Percentiles rank a stretch among this genome's conserved stretches.
Conservation (phyloP, 2,797 vertebrate species). For the Pseudocheirus occidentalis region DNA sequence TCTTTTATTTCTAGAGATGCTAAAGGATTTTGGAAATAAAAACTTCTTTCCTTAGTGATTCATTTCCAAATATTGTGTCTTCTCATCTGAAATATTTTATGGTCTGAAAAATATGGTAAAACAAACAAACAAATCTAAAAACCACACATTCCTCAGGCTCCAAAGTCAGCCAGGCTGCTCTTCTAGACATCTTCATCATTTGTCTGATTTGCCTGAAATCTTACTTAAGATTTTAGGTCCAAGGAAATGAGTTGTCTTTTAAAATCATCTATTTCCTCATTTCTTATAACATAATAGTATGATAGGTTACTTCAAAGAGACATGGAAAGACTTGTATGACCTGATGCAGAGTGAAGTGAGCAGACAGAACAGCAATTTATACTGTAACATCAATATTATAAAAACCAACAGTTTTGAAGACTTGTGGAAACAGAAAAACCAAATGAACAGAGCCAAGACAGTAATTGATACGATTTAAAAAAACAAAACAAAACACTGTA, state of each 20-base stretch:
- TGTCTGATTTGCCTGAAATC: neutral
- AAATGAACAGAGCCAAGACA: neutral
- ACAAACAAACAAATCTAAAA: neutral
- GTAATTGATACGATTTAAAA: neutral
- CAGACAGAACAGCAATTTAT: neutral
- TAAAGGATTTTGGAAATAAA: neutral
- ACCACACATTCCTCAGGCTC: neutral
- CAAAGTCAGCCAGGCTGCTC: neutral
- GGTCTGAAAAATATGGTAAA: neutral
- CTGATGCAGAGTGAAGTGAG: neutral
- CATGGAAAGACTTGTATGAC: neutral
- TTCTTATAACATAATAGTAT: neutral
- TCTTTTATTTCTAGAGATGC: neutral
- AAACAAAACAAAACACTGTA: neutral
- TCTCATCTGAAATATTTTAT: neutral
- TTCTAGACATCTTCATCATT: neutral
- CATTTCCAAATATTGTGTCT: neutral
- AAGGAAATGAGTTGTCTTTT: neutral
- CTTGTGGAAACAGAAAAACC: neutral
- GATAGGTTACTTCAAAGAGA: neutral
- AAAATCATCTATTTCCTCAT: neutral
- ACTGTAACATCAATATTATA: neutral
- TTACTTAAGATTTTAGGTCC: neutral
- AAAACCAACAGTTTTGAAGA: neutral
- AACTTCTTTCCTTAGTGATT: neutral